Evolutionary conservation across 2,113 vertebrate genomes (phyloP).

Genomic region (Poeciliopsis retropinna): DNA sequence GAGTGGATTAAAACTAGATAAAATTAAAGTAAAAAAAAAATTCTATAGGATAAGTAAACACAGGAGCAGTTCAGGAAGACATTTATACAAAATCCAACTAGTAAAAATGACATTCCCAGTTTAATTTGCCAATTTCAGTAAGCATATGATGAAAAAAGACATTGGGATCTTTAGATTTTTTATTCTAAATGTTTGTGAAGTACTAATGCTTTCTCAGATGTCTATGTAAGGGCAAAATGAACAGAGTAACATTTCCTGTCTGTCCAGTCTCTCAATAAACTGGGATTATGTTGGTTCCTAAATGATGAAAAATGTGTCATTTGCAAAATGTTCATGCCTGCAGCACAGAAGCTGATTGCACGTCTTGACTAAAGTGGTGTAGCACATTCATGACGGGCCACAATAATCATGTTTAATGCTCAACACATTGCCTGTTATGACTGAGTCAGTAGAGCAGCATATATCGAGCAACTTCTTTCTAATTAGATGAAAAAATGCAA

Average conservation of each 20-base stretch:
- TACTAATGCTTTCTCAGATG: slow-evolving; percentile 4
- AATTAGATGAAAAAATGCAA: slow-evolving; percentile 70
- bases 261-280: slow-evolving; percentile 3
- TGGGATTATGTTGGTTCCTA: slow-evolving; percentile 19
- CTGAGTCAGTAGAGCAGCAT: slow-evolving; percentile 49
- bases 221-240: neutral
- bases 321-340: slow-evolving; percentile 50
- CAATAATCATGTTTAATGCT: slow-evolving; percentile 61
- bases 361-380: slow-evolving; percentile 47
- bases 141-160: neutral
- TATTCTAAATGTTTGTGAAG: neutral
- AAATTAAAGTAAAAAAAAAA: too few species aligned
- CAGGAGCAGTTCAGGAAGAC: too few species aligned
- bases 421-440: slow-evolving; percentile 61
- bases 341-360: slow-evolving; percentile 67
- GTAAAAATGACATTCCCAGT: too few species aligned
- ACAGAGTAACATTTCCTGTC: neutral
- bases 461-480: slow-evolving; percentile 51
- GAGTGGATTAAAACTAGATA: too few species aligned
- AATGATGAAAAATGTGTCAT: slow-evolving; percentile 25
- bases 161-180: neutral
- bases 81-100: too few species aligned
- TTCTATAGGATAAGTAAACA: too few species aligned
- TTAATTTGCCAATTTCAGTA: too few species aligned
- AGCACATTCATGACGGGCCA: slow-evolving; percentile 46